Evolutionary conservation across 2,888 invertebrate genomes (phyloP).

Genomic region (Apantesis nais): DNA sequence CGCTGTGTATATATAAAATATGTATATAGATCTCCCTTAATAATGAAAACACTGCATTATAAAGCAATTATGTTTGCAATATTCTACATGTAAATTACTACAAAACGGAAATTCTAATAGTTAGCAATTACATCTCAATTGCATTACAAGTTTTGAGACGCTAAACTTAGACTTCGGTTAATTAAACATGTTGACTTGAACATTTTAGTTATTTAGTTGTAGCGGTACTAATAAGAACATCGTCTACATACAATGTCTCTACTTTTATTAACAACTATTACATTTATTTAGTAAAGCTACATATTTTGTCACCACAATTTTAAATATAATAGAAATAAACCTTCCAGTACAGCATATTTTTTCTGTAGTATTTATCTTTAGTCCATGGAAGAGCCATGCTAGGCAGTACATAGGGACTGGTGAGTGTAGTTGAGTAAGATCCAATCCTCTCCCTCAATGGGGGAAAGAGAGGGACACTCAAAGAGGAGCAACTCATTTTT

Average conservation of each 20-base stretch:
- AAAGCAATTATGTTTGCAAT: slow-evolving; percentile 16
- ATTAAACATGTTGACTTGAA: slow-evolving; percentile 21
- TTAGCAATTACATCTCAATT: slow-evolving; percentile 17
- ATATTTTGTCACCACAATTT: too few relatives aligned
- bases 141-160: slow-evolving; percentile 22
- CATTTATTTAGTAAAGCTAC: not conserved
- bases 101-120: slow-evolving; percentile 14
- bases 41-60: slow-evolving; percentile 2
- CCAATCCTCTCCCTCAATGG: too few relatives aligned
- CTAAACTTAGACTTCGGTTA: slow-evolving; percentile 23
- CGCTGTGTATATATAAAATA: too few relatives aligned
- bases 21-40: too few relatives aligned
- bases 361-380: too few relatives aligned
- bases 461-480: too few relatives aligned
- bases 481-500: too few relatives aligned
- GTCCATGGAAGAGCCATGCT: too few relatives aligned
- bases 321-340: too few relatives aligned
- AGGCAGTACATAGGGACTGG: too few relatives aligned
- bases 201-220: slow-evolving; percentile 11
- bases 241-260: not conserved
- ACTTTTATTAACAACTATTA: not conserved
- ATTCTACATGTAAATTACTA: slow-evolving; percentile 17
- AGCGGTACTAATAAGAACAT: not conserved
- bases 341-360: too few relatives aligned
- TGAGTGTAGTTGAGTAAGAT: too few relatives aligned